A percentile compares a stretch with the other conserved stretches of the same genome.
These are phyloP conservation scores for Tachina grossa DNA, from an alignment of 2,888 invertebrate genomes.

Conservation along the genomic window DNA sequence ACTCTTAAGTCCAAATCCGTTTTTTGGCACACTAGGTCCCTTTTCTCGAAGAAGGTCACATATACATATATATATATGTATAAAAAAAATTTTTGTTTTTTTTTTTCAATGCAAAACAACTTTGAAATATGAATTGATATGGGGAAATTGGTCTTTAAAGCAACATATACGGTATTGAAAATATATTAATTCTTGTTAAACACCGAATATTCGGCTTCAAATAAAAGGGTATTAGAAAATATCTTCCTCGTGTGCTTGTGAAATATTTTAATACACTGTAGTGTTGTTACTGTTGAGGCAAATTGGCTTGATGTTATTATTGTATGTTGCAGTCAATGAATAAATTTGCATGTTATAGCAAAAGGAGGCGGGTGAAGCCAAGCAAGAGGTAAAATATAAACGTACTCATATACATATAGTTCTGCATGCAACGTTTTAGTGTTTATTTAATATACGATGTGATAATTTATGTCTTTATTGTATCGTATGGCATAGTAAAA, in stretches of 20 bases:
- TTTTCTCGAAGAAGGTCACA: too few relatives aligned
- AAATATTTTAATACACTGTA: constrained; percentile 2
- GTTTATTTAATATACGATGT: constrained; percentile 69
- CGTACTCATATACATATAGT: not conserved
- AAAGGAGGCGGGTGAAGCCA: not conserved
- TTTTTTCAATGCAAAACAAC: too few relatives aligned
- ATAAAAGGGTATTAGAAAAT: not conserved
- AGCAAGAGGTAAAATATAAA: constrained; percentile 5
- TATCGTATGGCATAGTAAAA: constrained; percentile 50
- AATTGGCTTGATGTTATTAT: constrained; percentile 32
- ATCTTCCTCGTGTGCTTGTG: not conserved
- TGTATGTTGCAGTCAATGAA: constrained; percentile 47
- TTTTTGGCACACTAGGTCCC: too few relatives aligned
- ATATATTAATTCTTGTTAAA: too few relatives aligned
- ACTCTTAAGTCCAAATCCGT: too few relatives aligned
- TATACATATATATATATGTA: too few relatives aligned
- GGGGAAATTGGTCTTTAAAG: too few relatives aligned
- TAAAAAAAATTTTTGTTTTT: too few relatives aligned
- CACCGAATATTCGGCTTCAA: constrained; percentile 7
- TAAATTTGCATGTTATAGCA: constrained; percentile 38
- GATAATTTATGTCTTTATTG: constrained; percentile 70
- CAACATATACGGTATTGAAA: too few relatives aligned
- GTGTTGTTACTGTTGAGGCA: constrained; percentile 11
- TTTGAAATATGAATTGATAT: too few relatives aligned
- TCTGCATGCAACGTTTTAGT: constrained; percentile 35